These are phyloP conservation scores for Plebejus melissa DNA, from an alignment of 2,888 invertebrate genomes.

Conservation along the genomic window DNA sequence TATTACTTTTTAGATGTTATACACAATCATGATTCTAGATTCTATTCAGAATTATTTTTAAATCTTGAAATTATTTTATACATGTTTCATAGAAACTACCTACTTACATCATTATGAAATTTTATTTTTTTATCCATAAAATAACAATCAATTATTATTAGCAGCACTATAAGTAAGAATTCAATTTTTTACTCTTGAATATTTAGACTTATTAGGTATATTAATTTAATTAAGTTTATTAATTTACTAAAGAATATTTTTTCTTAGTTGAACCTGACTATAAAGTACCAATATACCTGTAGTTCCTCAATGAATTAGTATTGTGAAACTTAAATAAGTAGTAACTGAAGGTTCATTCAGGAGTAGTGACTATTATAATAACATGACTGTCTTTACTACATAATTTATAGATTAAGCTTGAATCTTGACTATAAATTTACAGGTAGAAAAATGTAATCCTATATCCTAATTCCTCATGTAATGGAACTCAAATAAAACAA, in stretches of 20 bases:
- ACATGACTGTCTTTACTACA: not conserved
- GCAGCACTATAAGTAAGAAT: not conserved
- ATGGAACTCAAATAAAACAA: constrained; percentile 37
- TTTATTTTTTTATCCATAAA: no score
- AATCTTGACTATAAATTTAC: not conserved
- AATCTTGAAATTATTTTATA: not conserved
- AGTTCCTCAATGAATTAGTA: not conserved
- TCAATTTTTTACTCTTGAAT: not conserved
- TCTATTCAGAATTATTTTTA: not conserved
- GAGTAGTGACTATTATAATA: not conserved
- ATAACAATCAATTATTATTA: no score
- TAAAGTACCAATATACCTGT: not conserved
- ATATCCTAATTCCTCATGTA: not conserved
- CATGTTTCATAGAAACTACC: no score
- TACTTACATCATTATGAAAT: no score
- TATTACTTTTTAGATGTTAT: not conserved
- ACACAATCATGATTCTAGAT: not conserved
- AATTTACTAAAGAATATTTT: not conserved
- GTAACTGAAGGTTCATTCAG: not conserved
- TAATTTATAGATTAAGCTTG: not conserved
- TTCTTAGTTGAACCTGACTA: not conserved
- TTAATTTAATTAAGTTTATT: not conserved
- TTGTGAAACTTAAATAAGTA: not conserved
- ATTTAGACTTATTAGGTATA: not conserved
- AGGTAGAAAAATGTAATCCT: constrained; percentile 2